These are phyloP conservation scores for Seriola rivoliana DNA, from an alignment of 2,113 vertebrate genomes.

Conservation along the genomic window DNA sequence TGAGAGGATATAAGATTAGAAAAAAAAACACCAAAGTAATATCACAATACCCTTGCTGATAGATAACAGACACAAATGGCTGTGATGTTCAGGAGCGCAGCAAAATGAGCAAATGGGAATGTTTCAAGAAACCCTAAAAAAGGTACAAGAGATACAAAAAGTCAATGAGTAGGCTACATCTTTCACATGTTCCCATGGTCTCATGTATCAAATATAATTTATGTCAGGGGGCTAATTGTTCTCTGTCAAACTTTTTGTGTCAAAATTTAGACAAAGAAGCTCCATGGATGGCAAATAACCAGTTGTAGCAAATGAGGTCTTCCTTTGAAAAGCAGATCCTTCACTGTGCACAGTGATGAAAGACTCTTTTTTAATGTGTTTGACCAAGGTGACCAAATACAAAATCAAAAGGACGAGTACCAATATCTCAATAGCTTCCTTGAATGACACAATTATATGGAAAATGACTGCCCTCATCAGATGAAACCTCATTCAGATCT, in stretches of 20 bases:
- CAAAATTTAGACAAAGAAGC: conserved; percentile 10
- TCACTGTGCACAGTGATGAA: background rate
- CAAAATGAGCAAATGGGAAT: conserved; percentile 11
- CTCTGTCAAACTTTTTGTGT: conserved; percentile 12
- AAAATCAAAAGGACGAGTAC: background rate
- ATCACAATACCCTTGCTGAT: background rate
- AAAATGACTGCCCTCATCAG: conserved; percentile 3
- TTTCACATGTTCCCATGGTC: conserved; percentile 6
- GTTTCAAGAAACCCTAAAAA: conserved; percentile 9
- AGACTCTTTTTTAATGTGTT: conserved; percentile 1
- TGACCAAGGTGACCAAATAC: background rate
- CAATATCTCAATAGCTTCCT: background rate
- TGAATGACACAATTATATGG: conserved; percentile 3
- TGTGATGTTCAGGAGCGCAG: conserved; percentile 15
- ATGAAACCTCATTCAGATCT: conserved; percentile 19
- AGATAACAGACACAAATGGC: background rate
- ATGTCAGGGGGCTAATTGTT: conserved; percentile 43
- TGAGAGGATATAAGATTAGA: background rate
- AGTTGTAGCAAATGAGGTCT: conserved; percentile 19
- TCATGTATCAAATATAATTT: conserved; percentile 26
- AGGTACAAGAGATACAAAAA: conserved; percentile 16
- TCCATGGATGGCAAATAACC: conserved; percentile 11
- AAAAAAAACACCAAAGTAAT: background rate
- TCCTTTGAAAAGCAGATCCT: conserved; percentile 1
- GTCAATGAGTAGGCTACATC: conserved; percentile 33